Conservation (phyloP, 2,888 invertebrate species). For the Tridacna gigas region DNA sequence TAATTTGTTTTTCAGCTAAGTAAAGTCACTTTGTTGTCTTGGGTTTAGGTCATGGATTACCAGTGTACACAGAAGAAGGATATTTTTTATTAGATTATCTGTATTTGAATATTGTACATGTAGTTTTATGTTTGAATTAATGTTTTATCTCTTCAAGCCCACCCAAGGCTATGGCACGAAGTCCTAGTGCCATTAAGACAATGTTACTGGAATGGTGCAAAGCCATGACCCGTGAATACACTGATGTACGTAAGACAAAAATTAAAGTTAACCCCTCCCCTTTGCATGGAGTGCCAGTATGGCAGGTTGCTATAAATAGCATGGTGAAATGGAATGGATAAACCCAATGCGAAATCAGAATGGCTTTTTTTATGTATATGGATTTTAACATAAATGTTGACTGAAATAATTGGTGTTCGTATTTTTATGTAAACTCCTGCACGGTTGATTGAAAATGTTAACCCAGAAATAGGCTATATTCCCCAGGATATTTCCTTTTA, state of each 20-base stretch:
- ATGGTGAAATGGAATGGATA: constrained; percentile 27
- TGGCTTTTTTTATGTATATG: constrained; percentile 26
- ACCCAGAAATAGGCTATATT: constrained; percentile 3
- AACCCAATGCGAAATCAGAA: constrained; percentile 9
- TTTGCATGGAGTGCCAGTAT: constrained; percentile 50
- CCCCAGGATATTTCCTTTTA: no score
- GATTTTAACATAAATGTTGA: constrained; percentile 5
- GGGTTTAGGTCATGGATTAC: no score
- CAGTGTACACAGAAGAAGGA: no score
- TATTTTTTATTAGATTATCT: neutral
- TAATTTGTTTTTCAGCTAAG: no score
- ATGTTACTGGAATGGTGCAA: constrained; percentile 98
- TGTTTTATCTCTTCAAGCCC: constrained; percentile 30
- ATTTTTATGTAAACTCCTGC: neutral
- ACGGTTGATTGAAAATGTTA: constrained; percentile 1
- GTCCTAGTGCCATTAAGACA: constrained; percentile 98
- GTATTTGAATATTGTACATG: neutral
- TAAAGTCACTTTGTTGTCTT: no score
- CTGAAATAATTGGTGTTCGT: constrained; percentile 21
- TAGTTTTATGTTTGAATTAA: neutral
- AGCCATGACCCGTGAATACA: constrained; percentile 98
- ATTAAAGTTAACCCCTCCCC: constrained; percentile 11
- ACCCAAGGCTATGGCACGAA: constrained; percentile 87
- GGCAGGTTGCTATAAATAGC: constrained; percentile 50
- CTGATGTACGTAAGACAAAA: constrained; percentile 82